A percentile compares a stretch with the other conserved stretches of the same genome.
These are phyloP conservation scores for Polymixis flavicincta DNA, from an alignment of 2,888 invertebrate species.

Conservation along the genomic window DNA sequence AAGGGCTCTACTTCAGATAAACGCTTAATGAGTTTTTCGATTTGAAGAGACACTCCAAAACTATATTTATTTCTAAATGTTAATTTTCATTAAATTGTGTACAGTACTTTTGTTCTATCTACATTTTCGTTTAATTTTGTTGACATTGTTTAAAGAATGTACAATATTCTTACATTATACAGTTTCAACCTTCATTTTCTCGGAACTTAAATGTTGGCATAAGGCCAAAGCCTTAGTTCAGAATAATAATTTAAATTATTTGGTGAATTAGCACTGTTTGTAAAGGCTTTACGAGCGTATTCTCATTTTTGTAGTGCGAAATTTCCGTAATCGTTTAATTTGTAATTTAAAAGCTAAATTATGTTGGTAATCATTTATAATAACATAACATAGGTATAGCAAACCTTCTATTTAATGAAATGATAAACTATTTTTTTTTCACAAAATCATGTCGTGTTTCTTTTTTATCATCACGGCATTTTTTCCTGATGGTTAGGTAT, in stretches of 20 bases:
- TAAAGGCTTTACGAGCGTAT: constrained; percentile 46
- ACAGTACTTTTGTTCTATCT: neutral
- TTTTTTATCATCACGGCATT: too few species aligned
- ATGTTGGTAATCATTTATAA: neutral
- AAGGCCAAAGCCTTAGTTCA: constrained; percentile 44
- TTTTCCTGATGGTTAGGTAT: neutral
- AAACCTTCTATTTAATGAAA: neutral
- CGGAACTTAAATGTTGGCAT: constrained; percentile 52
- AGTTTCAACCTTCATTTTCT: constrained; percentile 51
- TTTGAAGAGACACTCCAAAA: neutral
- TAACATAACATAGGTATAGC: neutral
- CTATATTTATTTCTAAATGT: neutral
- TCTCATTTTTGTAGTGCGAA: constrained; percentile 38
- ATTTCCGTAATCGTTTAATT: constrained; percentile 36
- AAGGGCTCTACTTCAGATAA: neutral
- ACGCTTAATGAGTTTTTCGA: neutral
- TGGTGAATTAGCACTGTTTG: constrained; percentile 51
- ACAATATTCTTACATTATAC: constrained; percentile 50
- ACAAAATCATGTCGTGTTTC: too few species aligned
- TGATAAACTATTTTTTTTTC: neutral
- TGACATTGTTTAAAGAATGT: constrained; percentile 35
- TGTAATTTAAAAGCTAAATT: constrained; percentile 22
- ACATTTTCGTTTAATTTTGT: constrained; percentile 25
- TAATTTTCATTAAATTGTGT: neutral
- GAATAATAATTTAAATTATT: constrained; percentile 55